These are phyloP conservation scores for Perccottus glenii DNA, from an alignment of 2,113 vertebrate species.

Conservation along the genomic window DNA sequence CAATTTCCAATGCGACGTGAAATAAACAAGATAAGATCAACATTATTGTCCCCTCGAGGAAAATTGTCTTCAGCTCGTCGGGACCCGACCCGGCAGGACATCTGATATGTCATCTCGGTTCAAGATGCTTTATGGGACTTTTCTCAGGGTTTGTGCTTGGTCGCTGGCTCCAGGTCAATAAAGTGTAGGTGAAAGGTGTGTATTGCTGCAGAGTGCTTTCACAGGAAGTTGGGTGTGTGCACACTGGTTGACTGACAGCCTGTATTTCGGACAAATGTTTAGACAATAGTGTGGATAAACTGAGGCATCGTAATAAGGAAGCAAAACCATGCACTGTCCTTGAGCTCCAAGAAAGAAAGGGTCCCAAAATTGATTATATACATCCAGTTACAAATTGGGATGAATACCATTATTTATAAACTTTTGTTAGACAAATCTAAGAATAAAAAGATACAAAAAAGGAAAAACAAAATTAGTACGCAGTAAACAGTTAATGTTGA, in stretches of 20 bases:
- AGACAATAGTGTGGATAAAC: no score
- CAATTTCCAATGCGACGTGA: constrained; percentile 16
- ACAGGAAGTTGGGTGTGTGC: not conserved
- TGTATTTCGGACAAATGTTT: not conserved
- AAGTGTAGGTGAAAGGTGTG: not conserved
- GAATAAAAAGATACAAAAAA: no score
- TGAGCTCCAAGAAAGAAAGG: no score
- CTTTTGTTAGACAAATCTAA: no score
- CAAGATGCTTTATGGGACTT: constrained; percentile 5
- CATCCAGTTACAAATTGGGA: no score
- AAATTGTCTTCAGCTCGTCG: constrained; percentile 23
- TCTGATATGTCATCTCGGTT: constrained; percentile 30
- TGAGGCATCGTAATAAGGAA: no score
- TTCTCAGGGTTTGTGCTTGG: not conserved
- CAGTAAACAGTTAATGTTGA: no score
- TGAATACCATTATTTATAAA: no score
- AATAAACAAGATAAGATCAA: constrained; percentile 36
- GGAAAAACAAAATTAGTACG: no score
- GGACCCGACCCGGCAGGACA: not conserved
- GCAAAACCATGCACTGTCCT: no score
- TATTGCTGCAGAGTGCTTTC: not conserved
- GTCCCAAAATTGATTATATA: no score
- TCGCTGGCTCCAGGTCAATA: constrained; percentile 6
- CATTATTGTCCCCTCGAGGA: constrained; percentile 21
- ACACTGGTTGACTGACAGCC: not conserved